Conservation (phyloP, 1,140 invertebrate species). For the Steinernema feltiae region DNA sequence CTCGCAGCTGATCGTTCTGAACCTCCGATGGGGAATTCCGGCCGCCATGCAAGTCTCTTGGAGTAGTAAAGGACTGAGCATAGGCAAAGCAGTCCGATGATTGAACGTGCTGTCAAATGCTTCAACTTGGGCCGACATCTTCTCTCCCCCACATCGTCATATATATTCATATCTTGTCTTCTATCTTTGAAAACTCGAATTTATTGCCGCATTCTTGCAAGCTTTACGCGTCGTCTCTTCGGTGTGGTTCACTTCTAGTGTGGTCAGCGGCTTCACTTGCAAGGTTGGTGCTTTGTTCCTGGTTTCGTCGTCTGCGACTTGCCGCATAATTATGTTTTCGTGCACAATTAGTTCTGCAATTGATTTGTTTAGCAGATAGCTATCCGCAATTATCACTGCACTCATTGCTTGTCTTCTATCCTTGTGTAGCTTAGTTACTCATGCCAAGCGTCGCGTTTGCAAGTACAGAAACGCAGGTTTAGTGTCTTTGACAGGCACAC, state of each 20-base stretch:
- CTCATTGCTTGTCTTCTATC: no score
- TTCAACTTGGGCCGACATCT: slow-evolving; percentile 8
- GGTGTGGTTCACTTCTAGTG: not conserved
- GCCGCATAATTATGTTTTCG: no score
- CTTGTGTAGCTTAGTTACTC: no score
- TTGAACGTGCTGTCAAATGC: slow-evolving; percentile 9
- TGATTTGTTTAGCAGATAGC: no score
- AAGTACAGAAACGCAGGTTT: no score
- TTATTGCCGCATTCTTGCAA: not conserved
- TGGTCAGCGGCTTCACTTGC: no score
- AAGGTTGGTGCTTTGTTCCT: no score
- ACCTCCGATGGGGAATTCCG: not conserved
- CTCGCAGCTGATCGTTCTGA: no score
- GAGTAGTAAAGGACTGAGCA: not conserved
- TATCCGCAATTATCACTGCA: no score
- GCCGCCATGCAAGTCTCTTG: not conserved
- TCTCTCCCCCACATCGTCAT: slow-evolving; percentile 9
- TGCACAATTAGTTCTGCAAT: no score
- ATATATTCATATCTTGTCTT: slow-evolving; percentile 15
- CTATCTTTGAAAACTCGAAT: slow-evolving; percentile 11
- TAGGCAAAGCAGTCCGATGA: slow-evolving; percentile 5
- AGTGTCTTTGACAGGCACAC: no score
- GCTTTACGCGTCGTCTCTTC: not conserved
- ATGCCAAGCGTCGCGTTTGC: no score
- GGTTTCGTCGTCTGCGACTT: not conserved